Conservation (phyloP, 2,888 invertebrate species). For the Troides oblongomaculatus region DNA sequence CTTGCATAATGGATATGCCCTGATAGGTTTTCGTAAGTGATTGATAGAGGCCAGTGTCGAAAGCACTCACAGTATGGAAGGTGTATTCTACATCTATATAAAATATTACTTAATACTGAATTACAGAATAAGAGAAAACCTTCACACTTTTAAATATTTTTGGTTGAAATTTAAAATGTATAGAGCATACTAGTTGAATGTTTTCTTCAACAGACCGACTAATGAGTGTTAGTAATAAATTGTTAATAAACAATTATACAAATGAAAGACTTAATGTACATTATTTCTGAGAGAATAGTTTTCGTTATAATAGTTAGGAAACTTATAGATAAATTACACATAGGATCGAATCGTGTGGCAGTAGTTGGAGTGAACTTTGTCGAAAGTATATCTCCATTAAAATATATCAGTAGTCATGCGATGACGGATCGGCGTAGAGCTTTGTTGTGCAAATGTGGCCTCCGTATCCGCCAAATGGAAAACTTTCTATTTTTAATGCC, state of each 20-base stretch:
- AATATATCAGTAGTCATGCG: constrained; percentile 77
- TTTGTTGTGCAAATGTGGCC: constrained; percentile 74
- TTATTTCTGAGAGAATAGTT: too few species aligned
- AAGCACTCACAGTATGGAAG: constrained; percentile 30
- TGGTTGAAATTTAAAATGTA: neutral
- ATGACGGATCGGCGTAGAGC: constrained; percentile 71
- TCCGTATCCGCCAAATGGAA: constrained; percentile 37
- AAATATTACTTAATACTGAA: neutral
- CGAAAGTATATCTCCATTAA: constrained; percentile 77
- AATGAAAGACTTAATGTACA: too few species aligned
- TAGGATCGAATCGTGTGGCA: constrained; percentile 36
- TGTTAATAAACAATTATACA: too few species aligned
- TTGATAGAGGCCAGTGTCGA: constrained; percentile 66
- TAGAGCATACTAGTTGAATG: neutral
- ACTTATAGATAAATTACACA: neutral
- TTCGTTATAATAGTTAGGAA: too few species aligned
- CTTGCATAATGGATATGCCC: constrained; percentile 78
- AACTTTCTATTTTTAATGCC: constrained; percentile 39
- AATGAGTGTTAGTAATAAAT: too few species aligned
- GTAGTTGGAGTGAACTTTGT: constrained; percentile 43
- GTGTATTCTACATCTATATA: neutral
- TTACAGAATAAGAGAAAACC: neutral
- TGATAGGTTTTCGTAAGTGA: constrained; percentile 79
- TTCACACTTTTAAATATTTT: neutral
- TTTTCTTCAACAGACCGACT: neutral